Evolutionary conservation across 2,113 vertebrate genomes (phyloP), one percentile per base, ranked within the genome.

Genomic region (Dipodomys spectabilis): DNA sequence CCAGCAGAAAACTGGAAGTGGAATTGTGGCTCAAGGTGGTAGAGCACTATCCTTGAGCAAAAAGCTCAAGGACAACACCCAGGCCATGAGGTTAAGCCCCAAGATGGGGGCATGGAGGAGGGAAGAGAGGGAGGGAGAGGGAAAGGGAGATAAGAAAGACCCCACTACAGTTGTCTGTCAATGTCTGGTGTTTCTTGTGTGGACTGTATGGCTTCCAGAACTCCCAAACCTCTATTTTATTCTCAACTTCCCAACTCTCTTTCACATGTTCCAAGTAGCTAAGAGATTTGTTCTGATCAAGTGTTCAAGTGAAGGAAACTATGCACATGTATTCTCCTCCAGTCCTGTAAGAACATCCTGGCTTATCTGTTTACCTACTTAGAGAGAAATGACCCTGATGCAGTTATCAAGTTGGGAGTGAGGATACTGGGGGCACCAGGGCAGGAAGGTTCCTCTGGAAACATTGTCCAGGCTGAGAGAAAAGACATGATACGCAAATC

Each of bases 141-240:
- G 5, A 39, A 39, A 39, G 19, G 80, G 53, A 74, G 39, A 71
- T 23, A 16, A 25, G 15, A 90, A 75, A 89, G 57, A 68, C 28
- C 27, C 49, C 25, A 64, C 60, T 12, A 15, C 39, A 82, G 45
- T 7, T 75, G 45, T 28, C 62, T 32, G 9, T 88, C 32, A 1
- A 1, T 20, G 15, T 90, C 32, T 72, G 22, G 11, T 32, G 15
- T 35, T 64, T 35, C 32, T 67, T 18, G 1, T 20, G 7, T 44
- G 27, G 32, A 19, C 28, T 62, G 27, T 0, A 1, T 7, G 4
- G 11, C 15, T 64, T 27, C 30, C 11, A 1, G 0, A 0, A 20
- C n/a, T 49, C 62, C 67, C 19, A 19, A 28, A 19, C 39, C 15
- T 85, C 39, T 86, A 25, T 18, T 90, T 20, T 86, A 5, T 16